Base-by-base conservation (phyloP, 1,140 invertebrate species). In the Drosophila murphyi region DNA sequence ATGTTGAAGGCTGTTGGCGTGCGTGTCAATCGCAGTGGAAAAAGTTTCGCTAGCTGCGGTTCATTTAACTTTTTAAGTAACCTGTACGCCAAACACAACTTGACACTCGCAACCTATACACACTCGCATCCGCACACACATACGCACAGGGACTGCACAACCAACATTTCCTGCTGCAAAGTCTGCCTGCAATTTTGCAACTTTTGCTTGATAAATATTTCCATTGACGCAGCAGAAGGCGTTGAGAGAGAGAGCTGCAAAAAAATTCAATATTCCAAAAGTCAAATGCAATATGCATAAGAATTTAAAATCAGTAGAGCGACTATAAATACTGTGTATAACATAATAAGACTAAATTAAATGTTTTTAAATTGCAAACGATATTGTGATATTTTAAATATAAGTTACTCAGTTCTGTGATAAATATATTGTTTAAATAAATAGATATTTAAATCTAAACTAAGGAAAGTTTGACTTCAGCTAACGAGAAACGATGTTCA, bases 131-230 rank as follows among this genome's bases (percentile, higher is more conserved):
- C 8, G 5, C 8, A 45, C 60, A 60, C 56, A 59, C 60, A 31
- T 32, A 20, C 0, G 0, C 20, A 20, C 20, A 20, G 0, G 20
- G 20, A 20, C 20, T 20, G 20, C 20, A 20, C 20, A 20, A 20
- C 1, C 20, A 20, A 20, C 20, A 20, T 20, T 20, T 20, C 20
- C 20, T 20, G 20, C 20, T 20, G 20, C 20, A 20, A 20, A 20
- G 45, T 56, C 65, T 20, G 67, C 39, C 64, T 70, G 78, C 76
- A 76, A 50, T 55, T 67, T 48, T 72, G 47, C 28, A 8, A 63
- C 76, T 52, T 72, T 82, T 80, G 59, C 82, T 79, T 87, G 76
- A 72, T 88, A 88, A 88, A 83, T 80, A 89, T 82, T 88, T 89
- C 68, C 83, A 88, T 83, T 89, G 83, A 52, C 72, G 67, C 60